Evolutionary conservation across 2,797 vertebrate species (phyloP).

Genomic region (Chloroceryle amazona): DNA sequence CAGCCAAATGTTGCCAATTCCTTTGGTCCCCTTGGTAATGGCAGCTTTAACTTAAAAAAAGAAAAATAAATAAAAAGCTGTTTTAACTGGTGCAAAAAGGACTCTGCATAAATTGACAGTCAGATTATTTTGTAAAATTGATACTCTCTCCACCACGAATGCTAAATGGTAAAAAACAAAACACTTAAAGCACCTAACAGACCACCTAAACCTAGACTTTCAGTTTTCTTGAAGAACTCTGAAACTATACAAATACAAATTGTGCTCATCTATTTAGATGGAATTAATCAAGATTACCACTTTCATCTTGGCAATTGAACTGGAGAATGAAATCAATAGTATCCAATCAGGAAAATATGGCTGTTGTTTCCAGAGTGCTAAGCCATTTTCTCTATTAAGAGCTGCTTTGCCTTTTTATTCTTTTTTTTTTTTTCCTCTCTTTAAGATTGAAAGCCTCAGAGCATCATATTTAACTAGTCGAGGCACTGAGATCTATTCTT

Average conservation of each 20-base stretch:
- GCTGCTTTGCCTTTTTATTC: background rate
- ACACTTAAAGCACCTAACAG: background rate
- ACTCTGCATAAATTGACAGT: background rate
- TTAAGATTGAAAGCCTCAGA: background rate
- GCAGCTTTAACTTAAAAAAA: background rate
- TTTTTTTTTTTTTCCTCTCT: background rate
- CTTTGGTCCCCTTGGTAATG: background rate
- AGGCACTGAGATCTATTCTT: background rate
- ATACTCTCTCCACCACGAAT: background rate
- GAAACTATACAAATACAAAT: background rate
- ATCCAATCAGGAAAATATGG: slow-evolving; percentile 54
- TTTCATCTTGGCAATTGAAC: slow-evolving; percentile 58
- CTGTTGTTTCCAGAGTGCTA: background rate
- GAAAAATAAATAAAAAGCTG: background rate
- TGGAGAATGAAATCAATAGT: slow-evolving; percentile 58
- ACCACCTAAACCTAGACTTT: background rate
- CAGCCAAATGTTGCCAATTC: background rate
- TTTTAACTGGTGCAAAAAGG: background rate
- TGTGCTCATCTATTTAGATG: slow-evolving; percentile 7
- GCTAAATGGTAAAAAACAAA: background rate
- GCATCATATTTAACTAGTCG: background rate
- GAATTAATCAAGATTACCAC: slow-evolving; percentile 67
- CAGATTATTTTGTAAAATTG: background rate
- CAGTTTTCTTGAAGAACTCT: background rate
- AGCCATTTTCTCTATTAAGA: slow-evolving; percentile 19